Evolutionary conservation across 2,113 vertebrate genomes (phyloP).

Genomic region (Thunnus thynnus): DNA sequence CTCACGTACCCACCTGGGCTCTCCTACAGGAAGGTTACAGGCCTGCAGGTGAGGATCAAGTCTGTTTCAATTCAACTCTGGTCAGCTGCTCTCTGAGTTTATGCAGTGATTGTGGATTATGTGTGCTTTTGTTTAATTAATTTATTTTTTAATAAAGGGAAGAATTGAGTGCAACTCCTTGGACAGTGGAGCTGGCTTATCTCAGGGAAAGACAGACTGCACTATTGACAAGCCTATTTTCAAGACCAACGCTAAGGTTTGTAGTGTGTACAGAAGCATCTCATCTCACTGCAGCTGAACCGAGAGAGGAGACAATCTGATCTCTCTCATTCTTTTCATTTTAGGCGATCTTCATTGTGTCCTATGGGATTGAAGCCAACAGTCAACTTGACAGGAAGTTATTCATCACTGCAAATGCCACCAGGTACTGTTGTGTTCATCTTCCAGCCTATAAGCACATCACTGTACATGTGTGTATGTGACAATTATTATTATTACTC

Average conservation of each 20-base stretch:
- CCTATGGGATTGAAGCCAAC: conserved; percentile 74
- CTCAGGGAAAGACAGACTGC: conserved; percentile 75
- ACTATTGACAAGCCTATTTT: conserved; percentile 86
- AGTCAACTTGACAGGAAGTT: conserved; percentile 59
- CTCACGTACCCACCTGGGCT: too few species aligned
- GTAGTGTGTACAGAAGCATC: background rate
- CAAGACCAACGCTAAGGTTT: conserved; percentile 75
- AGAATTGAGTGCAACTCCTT: conserved; percentile 81
- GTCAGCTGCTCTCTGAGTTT: too few species aligned
- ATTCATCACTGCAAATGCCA: conserved; percentile 70
- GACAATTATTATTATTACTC: too few species aligned
- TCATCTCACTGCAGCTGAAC: background rate
- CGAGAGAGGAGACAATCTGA: background rate
- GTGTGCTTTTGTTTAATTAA: too few species aligned
- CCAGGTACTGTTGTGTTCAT: conserved; percentile 67
- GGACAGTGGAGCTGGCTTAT: conserved; percentile 56
- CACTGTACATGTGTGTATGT: too few species aligned
- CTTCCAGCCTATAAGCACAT: background rate
- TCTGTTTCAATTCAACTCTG: too few species aligned
- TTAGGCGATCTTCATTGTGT: conserved; percentile 77
- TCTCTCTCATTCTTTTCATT: conserved; percentile 4
- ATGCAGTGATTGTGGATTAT: too few species aligned
- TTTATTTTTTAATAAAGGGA: conserved; percentile 65
- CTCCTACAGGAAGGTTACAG: too few species aligned
- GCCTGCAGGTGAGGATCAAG: too few species aligned